Percentiles rank a stretch among this genome's conserved stretches.
Conservation (phyloP, 2,113 vertebrate genomes). For the Larimichthys polyactis region DNA sequence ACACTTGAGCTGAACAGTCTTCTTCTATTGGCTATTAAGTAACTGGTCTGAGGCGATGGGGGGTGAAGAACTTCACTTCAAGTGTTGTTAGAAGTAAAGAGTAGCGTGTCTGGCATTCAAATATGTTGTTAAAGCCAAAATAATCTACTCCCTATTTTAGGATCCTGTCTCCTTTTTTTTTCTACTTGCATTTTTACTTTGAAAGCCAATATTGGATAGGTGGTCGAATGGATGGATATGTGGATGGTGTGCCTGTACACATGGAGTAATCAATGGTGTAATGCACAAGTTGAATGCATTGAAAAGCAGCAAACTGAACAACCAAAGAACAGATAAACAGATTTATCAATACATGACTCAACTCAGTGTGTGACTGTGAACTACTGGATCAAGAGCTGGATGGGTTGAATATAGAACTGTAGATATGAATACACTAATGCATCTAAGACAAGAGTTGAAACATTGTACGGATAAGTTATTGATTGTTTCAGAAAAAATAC, state of each 20-base stretch:
- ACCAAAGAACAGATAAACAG: neutral
- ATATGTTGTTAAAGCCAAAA: neutral
- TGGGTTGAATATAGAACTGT: neutral
- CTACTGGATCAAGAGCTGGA: neutral
- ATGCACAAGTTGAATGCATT: neutral
- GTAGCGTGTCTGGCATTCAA: neutral
- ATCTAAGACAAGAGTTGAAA: neutral
- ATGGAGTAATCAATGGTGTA: neutral
- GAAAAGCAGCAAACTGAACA: neutral
- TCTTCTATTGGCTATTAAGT: constrained; percentile 24
- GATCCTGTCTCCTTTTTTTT: neutral
- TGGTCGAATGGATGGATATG: neutral
- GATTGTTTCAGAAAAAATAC: neutral
- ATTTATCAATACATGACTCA: neutral
- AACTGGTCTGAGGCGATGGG: constrained; percentile 4
- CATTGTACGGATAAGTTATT: constrained; percentile 6
- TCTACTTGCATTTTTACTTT: neutral
- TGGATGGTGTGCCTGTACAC: neutral
- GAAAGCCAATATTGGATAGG: neutral
- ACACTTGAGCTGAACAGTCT: constrained; percentile 38
- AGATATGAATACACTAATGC: constrained; percentile 2
- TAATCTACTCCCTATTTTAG: neutral
- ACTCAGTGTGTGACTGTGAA: neutral
- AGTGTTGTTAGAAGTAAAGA: neutral
- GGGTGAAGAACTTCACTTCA: neutral